Percentiles rank a stretch among this genome's conserved stretches.
These are phyloP conservation scores for Scarus forsteni DNA, from an alignment of 2,797 vertebrate species.

Conservation along the genomic window DNA sequence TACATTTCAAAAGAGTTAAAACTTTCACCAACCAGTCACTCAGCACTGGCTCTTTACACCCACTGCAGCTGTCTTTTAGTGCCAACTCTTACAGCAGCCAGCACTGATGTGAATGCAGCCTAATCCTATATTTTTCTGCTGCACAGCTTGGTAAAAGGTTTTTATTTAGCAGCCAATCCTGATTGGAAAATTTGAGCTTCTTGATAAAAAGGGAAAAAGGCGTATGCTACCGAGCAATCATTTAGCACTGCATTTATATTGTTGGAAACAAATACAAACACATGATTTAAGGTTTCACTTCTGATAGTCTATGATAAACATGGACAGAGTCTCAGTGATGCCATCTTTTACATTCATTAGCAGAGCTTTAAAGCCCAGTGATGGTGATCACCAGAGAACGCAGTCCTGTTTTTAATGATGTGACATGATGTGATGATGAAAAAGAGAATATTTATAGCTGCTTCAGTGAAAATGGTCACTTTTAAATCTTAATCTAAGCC, in stretches of 20 bases:
- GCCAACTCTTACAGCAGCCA: neutral
- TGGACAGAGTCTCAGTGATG: too few relatives aligned
- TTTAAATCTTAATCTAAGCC: too few relatives aligned
- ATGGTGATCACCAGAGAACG: too few relatives aligned
- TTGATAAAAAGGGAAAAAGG: neutral
- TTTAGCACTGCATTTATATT: neutral
- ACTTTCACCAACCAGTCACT: neutral
- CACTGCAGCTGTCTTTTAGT: neutral
- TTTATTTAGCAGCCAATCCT: neutral
- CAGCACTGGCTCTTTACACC: neutral
- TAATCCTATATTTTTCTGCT: neutral
- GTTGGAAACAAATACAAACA: neutral
- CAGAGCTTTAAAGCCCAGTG: too few relatives aligned
- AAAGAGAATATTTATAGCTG: too few relatives aligned
- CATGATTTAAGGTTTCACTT: neutral
- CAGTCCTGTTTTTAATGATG: too few relatives aligned
- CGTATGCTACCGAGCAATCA: neutral
- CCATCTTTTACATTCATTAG: too few relatives aligned
- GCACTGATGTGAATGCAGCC: neutral
- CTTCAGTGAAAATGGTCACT: too few relatives aligned
- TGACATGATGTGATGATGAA: too few relatives aligned
- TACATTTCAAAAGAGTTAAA: neutral
- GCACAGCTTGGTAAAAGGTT: neutral
- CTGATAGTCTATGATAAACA: too few relatives aligned
- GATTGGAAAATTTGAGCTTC: neutral